These are phyloP conservation scores for Dasysyrphus albostriatus DNA, from an alignment of 2,888 invertebrate genomes.

Conservation along the genomic window DNA sequence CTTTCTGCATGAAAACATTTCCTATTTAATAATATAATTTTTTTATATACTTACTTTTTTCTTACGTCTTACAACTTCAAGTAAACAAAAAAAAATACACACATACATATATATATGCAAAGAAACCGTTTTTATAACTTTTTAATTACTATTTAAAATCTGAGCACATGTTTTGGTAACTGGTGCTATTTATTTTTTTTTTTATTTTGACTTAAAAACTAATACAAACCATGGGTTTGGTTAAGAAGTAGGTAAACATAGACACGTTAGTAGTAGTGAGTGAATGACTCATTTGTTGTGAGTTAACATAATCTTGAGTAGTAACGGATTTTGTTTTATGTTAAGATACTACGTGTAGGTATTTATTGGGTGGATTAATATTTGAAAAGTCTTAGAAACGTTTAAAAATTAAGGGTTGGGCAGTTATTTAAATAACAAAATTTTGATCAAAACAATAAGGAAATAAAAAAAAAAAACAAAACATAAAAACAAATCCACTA, in stretches of 20 bases:
- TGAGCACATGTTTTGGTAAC: constrained; percentile 11
- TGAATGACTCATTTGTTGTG: neutral
- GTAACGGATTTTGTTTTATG: neutral
- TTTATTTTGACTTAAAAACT: neutral
- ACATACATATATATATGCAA: no score
- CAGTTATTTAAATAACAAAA: no score
- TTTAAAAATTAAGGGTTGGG: no score
- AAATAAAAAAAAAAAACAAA: no score
- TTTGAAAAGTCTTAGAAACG: no score
- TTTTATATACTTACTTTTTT: neutral
- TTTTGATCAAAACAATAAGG: no score
- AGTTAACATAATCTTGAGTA: neutral
- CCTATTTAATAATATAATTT: constrained; percentile 14
- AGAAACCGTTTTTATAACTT: neutral
- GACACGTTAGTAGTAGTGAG: neutral
- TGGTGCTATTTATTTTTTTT: neutral
- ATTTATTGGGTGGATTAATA: no score
- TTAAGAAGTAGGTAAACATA: neutral
- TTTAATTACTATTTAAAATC: constrained; percentile 19
- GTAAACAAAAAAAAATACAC: neutral
- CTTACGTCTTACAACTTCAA: neutral
- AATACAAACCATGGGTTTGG: neutral
- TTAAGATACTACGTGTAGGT: no score
- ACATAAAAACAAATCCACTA: no score
- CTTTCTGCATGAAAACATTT: constrained; percentile 54